A percentile compares a stretch with the other conserved stretches of the same genome.
Conservation (phyloP, 2,797 vertebrate species). For the Betta splendens region DNA sequence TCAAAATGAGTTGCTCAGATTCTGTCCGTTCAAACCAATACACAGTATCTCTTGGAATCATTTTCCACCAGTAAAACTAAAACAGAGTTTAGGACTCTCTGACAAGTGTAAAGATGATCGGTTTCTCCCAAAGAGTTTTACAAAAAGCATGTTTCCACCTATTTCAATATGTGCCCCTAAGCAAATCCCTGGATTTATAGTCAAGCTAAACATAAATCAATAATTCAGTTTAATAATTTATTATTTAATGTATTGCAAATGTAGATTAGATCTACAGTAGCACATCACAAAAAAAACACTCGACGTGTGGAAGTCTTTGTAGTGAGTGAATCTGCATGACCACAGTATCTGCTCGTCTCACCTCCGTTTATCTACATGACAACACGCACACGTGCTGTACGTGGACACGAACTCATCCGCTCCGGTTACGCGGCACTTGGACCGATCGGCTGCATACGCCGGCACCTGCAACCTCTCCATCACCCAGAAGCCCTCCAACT, state of each 20-base stretch:
- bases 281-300: background rate
- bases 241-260: constrained; percentile 28
- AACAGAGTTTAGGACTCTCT: no score
- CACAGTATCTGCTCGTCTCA: constrained; percentile 17
- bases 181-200: no score
- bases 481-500: constrained; percentile 28
- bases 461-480: constrained; percentile 72
- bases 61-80: no score
- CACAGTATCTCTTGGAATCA: no score
- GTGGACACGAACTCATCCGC: constrained; percentile 58
- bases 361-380: constrained; percentile 40
- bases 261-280: background rate
- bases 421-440: constrained; percentile 32
- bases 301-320: constrained; percentile 8
- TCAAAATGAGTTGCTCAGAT: background rate
- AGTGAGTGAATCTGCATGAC: constrained; percentile 9
- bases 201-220: constrained; percentile 16
- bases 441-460: constrained; percentile 48
- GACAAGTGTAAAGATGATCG: no score
- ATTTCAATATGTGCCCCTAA: no score
- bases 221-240: constrained; percentile 7
- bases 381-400: constrained; percentile 17
- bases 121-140: no score
- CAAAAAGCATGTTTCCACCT: no score
- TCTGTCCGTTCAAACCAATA: constrained; percentile 13